Conservation (phyloP, 2,888 invertebrate species). For the Microplitis deprimator region DNA sequence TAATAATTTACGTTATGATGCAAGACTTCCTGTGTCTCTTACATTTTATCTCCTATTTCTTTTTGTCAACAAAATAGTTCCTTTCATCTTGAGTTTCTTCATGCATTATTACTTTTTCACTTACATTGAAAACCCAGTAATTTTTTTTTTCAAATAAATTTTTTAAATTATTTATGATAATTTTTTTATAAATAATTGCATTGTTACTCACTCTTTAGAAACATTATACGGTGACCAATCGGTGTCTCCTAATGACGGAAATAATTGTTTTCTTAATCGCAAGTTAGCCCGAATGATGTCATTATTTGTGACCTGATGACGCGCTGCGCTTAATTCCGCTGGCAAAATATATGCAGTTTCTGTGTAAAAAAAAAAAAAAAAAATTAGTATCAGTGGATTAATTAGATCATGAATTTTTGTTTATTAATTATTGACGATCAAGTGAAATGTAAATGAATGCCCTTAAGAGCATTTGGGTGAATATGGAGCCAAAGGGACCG, state of each 20-base stretch:
- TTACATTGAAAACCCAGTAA: slow-evolving; percentile 45
- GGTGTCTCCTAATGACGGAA: slow-evolving; percentile 72
- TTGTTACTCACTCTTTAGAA: slow-evolving; percentile 79
- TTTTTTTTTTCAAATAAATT: background rate
- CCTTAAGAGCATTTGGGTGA: too few relatives aligned
- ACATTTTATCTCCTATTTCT: slow-evolving; percentile 32
- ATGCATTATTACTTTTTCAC: slow-evolving; percentile 30
- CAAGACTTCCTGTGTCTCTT: slow-evolving; percentile 32
- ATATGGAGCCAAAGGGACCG: too few relatives aligned
- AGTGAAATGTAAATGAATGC: too few relatives aligned
- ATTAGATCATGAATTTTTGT: too few relatives aligned
- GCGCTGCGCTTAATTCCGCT: slow-evolving; percentile 81
- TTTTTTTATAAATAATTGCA: too few relatives aligned
- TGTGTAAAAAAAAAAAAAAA: slow-evolving; percentile 69
- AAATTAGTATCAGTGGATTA: background rate
- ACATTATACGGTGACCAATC: slow-evolving; percentile 82
- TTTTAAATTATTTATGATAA: too few relatives aligned
- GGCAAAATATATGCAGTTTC: slow-evolving; percentile 90
- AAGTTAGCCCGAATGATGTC: slow-evolving; percentile 87
- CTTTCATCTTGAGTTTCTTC: slow-evolving; percentile 17
- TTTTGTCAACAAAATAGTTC: slow-evolving; percentile 24
- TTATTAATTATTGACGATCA: too few relatives aligned
- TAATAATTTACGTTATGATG: slow-evolving; percentile 14
- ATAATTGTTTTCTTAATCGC: slow-evolving; percentile 73
- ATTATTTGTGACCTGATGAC: slow-evolving; percentile 76